Conservation (phyloP, 1,140 invertebrate genomes). For the Nasonia giraulti region DNA sequence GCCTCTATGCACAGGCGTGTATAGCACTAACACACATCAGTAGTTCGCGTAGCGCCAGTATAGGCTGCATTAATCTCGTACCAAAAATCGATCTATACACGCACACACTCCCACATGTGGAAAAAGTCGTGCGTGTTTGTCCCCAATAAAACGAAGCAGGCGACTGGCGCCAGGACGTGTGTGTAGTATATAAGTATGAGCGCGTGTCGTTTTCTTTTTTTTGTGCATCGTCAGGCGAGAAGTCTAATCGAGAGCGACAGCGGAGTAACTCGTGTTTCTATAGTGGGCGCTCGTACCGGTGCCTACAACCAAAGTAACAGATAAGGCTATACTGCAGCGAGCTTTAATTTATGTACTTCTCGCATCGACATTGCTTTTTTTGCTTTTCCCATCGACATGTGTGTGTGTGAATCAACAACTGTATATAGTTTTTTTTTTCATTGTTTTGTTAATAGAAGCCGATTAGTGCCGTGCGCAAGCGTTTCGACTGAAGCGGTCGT, state of each 20-base stretch:
- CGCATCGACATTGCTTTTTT: not conserved
- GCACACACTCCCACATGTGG: not conserved
- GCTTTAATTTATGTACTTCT: slow-evolving; percentile 5
- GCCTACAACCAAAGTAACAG: slow-evolving; percentile 61
- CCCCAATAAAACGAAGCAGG: not conserved
- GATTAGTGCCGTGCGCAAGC: slow-evolving; percentile 13
- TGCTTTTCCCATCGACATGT: not conserved
- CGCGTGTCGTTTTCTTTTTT: not conserved
- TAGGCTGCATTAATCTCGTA: not conserved
- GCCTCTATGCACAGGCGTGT: not conserved
- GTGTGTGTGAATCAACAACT: not conserved
- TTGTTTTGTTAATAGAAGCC: not conserved
- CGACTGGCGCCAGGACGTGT: too few relatives aligned
- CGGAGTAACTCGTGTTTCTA: slow-evolving; percentile 67
- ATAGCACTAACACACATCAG: not conserved
- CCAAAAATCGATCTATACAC: not conserved
- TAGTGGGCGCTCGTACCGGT: slow-evolving; percentile 63
- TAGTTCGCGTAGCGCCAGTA: too few relatives aligned
- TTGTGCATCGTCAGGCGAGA: slow-evolving; percentile 58
- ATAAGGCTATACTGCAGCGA: slow-evolving; percentile 19
- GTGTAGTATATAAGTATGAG: too few relatives aligned
- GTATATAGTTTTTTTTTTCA: not conserved
- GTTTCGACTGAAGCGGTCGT: not conserved
- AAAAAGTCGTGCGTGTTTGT: not conserved
- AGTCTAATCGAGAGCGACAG: slow-evolving; percentile 66